Conservation (phyloP, 1,140 invertebrate genomes). For the Formica exsecta region DNA sequence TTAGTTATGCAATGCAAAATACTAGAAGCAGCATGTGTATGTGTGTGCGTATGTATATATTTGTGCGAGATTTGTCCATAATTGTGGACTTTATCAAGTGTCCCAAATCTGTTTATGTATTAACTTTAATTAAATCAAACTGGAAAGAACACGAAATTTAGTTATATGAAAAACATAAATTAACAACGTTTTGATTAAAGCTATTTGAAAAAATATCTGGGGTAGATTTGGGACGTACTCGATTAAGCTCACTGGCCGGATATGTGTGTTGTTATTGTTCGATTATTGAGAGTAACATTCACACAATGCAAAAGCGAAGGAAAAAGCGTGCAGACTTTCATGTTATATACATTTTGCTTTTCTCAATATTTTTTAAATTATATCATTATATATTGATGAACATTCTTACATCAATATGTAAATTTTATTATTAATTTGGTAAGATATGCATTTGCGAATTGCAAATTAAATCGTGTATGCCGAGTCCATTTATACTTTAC, state of each 20-base stretch:
- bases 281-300: conserved; percentile 61
- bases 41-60: no score
- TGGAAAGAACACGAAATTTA: neutral
- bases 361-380: conserved; percentile 33
- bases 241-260: neutral
- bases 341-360: conserved; percentile 47
- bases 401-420: conserved; percentile 11
- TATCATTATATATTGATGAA: neutral
- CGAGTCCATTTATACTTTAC: conserved; percentile 76
- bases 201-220: neutral
- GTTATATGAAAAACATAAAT: neutral
- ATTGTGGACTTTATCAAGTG: neutral
- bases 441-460: conserved; percentile 34
- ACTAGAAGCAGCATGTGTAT: conserved; percentile 38
- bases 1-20: conserved; percentile 27
- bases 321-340: conserved; percentile 69
- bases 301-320: conserved; percentile 67
- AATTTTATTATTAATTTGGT: no score
- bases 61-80: conserved; percentile 3
- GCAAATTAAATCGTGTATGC: conserved; percentile 63
- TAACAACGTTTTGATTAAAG: neutral
- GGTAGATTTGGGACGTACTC: conserved; percentile 16
- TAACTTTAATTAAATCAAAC: neutral
- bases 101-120: conserved; percentile 27
- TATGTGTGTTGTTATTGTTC: conserved; percentile 32